A percentile compares a stretch with the other conserved stretches of the same genome.
Conservation (phyloP, 1,140 invertebrate genomes). For the Lucilia cuprina region DNA sequence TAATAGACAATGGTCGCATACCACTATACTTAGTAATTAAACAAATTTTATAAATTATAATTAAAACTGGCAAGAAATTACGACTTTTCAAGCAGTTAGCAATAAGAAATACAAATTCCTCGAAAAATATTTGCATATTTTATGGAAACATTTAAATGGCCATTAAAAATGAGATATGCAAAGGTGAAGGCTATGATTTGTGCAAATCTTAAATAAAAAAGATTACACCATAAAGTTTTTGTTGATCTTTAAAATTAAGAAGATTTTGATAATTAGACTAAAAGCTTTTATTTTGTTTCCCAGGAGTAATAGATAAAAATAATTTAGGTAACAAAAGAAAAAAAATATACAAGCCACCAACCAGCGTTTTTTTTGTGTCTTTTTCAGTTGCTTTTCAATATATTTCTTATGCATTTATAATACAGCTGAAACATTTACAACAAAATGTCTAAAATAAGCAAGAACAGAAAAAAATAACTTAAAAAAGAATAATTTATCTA, state of each 20-base stretch:
- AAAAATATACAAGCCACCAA: not conserved
- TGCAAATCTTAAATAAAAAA: too few relatives aligned
- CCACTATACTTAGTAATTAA: too few relatives aligned
- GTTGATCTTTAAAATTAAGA: not conserved
- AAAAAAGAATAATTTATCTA: slow-evolving; percentile 15
- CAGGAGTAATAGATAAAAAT: not conserved
- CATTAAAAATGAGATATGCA: too few relatives aligned
- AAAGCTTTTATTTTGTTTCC: not conserved
- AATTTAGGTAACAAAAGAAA: not conserved
- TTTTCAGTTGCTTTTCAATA: not conserved
- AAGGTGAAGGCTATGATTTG: too few relatives aligned
- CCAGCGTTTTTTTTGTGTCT: not conserved
- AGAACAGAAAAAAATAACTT: not conserved
- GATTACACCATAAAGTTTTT: too few relatives aligned
- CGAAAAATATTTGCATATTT: too few relatives aligned
- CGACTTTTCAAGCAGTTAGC: too few relatives aligned
- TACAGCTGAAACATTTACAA: not conserved
- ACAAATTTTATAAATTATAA: too few relatives aligned
- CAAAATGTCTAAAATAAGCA: not conserved
- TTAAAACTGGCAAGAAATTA: too few relatives aligned
- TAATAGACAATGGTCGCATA: too few relatives aligned
- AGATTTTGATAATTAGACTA: not conserved
- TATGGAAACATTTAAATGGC: too few relatives aligned
- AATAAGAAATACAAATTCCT: too few relatives aligned
- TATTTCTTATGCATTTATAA: not conserved